Base-by-base conservation (phyloP, 2,888 invertebrate genomes). In the Tupiocoris notatus region DNA sequence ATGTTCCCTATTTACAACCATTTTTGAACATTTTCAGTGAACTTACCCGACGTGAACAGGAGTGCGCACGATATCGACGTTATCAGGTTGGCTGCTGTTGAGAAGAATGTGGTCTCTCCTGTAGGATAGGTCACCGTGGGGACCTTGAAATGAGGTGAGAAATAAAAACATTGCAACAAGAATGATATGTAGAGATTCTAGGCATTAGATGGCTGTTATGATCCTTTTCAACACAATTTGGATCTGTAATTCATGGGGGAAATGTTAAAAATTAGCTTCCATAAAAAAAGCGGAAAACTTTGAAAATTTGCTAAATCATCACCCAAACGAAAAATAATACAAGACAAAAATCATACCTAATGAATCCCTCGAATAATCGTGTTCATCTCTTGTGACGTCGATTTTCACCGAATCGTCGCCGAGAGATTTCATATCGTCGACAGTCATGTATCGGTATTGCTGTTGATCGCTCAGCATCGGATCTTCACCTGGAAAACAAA, bases 351-450 rank as follows among this genome's bases (percentile, higher is more conserved):
- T 18, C 78, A 78, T 78, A 82, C 82, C 79, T 21, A 79, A 79
- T 9, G 81, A 81, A 79, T 81, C 82, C 80, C 82, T 81, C 79
- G 81, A 80, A 68, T 82, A 80, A 78, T 83, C 83, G 80, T 93
- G 88, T 83, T 95, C 94, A 83, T 96, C 96, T 81, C 94, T 90
- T 1, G 95, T 95, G 20, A 95, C 95, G 85, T 96, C 96, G 81
- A 96, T 95, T 18, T 95, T 94, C 80, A 96, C 85, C 12, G 95
- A 95, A 85, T 96, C 96, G 83, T 96, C 96, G 78, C 95, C 95
- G 80, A 96, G 87, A 7, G 94, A 94, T 86, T 96, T 96, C 94
- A 96, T 95, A 83, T 96, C 96, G 83, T 96, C 96, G 79, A 94
- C 94, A 77, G 95, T 96, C 85, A 96, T 87, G 86, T 96, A 96